phyloP scores from a whole-genome alignment of 2,113 vertebrate genomes.

The Oreochromis aureus region DNA sequence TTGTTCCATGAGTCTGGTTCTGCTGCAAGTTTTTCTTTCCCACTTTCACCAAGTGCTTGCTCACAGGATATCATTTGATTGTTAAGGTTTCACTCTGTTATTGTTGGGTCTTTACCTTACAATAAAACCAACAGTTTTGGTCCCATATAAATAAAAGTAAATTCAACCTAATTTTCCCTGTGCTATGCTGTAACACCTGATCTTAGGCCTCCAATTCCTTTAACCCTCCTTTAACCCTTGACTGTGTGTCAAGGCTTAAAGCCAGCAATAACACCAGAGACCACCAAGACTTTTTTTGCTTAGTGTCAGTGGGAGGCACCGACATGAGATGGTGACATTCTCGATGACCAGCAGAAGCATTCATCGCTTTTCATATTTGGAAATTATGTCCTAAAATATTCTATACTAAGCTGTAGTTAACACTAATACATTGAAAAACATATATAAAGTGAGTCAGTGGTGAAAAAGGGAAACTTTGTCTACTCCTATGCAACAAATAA shows the following conservation, averaged over 20 bases:
- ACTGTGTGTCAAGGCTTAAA: not conserved
- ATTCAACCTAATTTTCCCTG: not conserved
- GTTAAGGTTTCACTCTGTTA: not conserved
- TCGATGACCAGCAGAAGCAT: not conserved
- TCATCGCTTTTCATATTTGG: not conserved
- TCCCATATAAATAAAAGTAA: not conserved
- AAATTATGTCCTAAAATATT: not conserved
- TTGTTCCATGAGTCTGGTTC: not conserved
- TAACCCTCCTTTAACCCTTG: not conserved
- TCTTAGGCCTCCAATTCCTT: not conserved
- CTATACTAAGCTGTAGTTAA: not conserved
- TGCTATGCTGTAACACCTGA: not conserved
- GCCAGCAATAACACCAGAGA: not conserved
- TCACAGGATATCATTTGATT: not conserved
- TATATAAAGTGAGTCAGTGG: not conserved
- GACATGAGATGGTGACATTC: not conserved
- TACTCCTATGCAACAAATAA: not conserved
- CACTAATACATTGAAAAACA: not conserved
- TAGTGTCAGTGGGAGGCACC: not conserved
- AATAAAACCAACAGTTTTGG: not conserved
- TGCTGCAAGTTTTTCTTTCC: not conserved
- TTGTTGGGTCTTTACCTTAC: not conserved
- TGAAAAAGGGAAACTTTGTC: not conserved
- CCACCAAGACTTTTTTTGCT: not conserved
- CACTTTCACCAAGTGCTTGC: not conserved